Evolutionary conservation across 2,113 vertebrate genomes (phyloP), one percentile per base, ranked within the genome.

Genomic region (Grus americana): DNA sequence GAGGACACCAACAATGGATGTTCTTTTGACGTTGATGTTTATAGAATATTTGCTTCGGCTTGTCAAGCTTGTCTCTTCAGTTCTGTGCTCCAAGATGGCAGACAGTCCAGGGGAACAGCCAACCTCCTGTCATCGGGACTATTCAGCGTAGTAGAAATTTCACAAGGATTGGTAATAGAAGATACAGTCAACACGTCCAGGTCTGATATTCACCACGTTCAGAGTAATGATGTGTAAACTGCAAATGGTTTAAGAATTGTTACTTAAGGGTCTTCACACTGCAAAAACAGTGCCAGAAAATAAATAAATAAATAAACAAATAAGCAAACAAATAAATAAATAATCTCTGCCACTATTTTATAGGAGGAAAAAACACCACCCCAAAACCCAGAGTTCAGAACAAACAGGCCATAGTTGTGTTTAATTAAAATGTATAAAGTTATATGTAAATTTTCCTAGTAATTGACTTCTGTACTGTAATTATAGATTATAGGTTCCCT

Each of bases 371-470:
- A 86, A 70, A 5, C 1, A 22, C 3, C 4, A 49, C 5, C 2
- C 7, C 6, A 29, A 79, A 74, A 1, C 1, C 2, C 6, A n/a
- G 8, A 4, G 2, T 65, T 65, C 0, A 0, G 11, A 74, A 27
- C 10, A 79, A 74, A 52, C 2, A 47, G 6, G 5, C 36, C 49
- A 38, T 30, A 68, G 3, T 65, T 6, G 0, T 22, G 3, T 38
- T 47, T 52, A 61, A 50, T 32, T 38, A 32, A 86, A 76, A 44
- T 15, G 7, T 52, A 36, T 5, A 21, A 54, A 90, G 3, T 2
- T 50, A 7, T 21, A 34, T 16, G 16, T 27, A 70, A 74, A 40
- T 67, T 75, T 79, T 71, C 11, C 12, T 15, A 24, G 9, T 2
- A 78, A 26, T 4, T 21, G 2, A 70, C 89, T 88, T 84, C 20